phyloP scores from a whole-genome alignment of 2,888 invertebrate genomes.

The Saturnia japonica region DNA sequence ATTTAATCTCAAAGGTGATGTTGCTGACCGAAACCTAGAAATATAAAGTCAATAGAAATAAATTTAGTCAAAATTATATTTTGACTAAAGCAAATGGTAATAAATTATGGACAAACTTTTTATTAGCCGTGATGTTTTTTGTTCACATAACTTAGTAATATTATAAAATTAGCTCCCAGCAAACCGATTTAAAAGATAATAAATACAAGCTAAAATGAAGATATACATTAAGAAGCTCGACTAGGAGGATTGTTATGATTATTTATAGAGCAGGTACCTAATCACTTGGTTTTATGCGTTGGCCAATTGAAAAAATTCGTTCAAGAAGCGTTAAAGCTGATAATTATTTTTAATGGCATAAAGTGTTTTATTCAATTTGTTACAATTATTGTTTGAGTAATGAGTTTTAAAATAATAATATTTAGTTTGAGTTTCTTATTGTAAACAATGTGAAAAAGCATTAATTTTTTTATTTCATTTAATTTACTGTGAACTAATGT shows the following conservation, averaged over 20 bases:
- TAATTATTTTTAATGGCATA: constrained; percentile 3
- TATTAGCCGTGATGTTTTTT: constrained; percentile 31
- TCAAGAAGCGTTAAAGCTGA: not conserved
- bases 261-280: constrained; percentile 50
- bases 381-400: not conserved
- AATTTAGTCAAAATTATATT: not conserved
- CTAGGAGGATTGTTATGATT: constrained; percentile 43
- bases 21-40: not conserved
- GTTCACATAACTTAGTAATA: constrained; percentile 43
- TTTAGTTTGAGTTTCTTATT: not conserved
- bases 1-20: not conserved
- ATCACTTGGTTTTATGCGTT: constrained; percentile 27
- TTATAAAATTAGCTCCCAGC: constrained; percentile 35
- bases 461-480: not conserved
- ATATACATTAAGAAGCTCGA: constrained; percentile 38
- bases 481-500: not conserved
- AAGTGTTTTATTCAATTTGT: not conserved
- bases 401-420: not conserved
- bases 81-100: not conserved
- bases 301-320: constrained; percentile 2
- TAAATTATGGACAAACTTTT: constrained; percentile 1
- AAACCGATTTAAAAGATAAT: constrained; percentile 38
- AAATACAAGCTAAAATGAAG: constrained; percentile 47
- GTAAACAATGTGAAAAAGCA: not conserved
- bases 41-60: not conserved